phyloP scores from a whole-genome alignment of 2,113 vertebrate species.

The Camelus bactrianus region DNA sequence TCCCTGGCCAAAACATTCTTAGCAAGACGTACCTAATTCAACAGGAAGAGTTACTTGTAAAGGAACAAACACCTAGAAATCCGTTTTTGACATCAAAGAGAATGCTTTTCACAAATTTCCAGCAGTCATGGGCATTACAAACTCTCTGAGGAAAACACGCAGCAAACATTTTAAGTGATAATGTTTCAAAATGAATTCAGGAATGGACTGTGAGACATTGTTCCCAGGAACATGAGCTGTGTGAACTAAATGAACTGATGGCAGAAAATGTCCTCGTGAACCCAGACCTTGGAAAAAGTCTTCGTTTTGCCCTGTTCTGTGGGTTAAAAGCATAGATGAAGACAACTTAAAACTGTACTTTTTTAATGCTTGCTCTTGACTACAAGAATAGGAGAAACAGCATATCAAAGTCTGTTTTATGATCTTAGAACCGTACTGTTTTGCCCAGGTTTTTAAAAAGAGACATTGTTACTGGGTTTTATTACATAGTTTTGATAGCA shows the following conservation, averaged over 20 bases:
- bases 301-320: background rate
- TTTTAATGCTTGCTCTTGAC: conserved; percentile 31
- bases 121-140: background rate
- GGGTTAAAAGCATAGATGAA: background rate
- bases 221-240: background rate
- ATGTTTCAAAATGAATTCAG: conserved; percentile 19
- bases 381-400: conserved; percentile 22
- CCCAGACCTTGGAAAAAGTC: background rate
- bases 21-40: background rate
- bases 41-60: background rate
- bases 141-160: conserved; percentile 42
- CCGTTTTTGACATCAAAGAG: conserved; percentile 14
- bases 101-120: conserved; percentile 7
- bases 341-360: conserved; percentile 2
- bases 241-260: background rate
- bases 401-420: conserved; percentile 21
- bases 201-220: background rate
- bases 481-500: conserved; percentile 79
- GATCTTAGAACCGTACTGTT: background rate
- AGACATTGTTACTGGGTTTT: conserved; percentile 75
- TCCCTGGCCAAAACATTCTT: background rate
- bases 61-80: conserved; percentile 45
- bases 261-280: background rate
- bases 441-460: conserved; percentile 61
- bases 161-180: conserved; percentile 15